Conservation (phyloP, 2,113 vertebrate species). For the Anthoscopus minutus region DNA sequence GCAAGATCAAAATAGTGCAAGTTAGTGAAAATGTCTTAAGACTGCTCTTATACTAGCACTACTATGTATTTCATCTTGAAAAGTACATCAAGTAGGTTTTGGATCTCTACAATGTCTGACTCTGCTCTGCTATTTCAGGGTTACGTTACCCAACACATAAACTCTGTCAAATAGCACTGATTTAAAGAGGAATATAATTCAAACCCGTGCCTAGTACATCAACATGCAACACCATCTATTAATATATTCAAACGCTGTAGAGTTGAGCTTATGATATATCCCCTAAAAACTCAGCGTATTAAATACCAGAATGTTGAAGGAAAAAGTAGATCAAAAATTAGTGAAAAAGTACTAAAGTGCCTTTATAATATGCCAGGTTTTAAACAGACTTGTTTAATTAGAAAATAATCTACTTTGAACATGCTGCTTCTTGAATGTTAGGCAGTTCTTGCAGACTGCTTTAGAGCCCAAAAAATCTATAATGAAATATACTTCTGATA, state of each 20-base stretch:
- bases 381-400: conserved; percentile 49
- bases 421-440: conserved; percentile 1
- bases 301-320: neutral
- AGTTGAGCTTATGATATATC: neutral
- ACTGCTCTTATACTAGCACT: neutral
- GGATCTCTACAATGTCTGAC: neutral
- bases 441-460: conserved; percentile 26
- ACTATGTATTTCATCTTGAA: neutral
- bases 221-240: neutral
- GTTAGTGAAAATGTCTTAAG: conserved; percentile 14
- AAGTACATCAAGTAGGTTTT: neutral
- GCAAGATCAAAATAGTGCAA: conserved; percentile 16
- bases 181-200: conserved; percentile 11
- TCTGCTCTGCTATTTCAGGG: neutral
- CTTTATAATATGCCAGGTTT: conserved; percentile 13
- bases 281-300: neutral
- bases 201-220: neutral
- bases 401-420: conserved; percentile 26
- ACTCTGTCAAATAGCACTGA: neutral
- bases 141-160: neutral
- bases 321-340: neutral
- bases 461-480: conserved; percentile 26
- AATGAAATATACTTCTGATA: conserved; percentile 41
- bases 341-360: conserved; percentile 16
- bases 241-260: neutral